Evolutionary conservation across 1,140 invertebrate genomes (phyloP).

Genomic region (Nasonia vitripennis): DNA sequence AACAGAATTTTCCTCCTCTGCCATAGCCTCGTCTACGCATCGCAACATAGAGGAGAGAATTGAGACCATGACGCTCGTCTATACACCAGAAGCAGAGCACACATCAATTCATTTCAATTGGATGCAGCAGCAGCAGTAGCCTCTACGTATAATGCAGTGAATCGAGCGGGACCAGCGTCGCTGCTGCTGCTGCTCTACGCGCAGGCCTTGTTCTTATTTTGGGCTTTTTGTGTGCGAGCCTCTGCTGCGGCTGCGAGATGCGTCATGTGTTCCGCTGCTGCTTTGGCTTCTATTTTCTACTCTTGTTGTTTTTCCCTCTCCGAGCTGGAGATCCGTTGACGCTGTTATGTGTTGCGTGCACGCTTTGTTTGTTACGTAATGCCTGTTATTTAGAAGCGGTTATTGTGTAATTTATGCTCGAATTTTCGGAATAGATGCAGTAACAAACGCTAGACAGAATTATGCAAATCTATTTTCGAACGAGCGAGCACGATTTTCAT

Average conservation of each 20-base stretch:
- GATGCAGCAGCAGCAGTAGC: not conserved
- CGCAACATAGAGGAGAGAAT: not conserved
- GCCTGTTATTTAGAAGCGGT: not conserved
- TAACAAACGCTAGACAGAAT: too few species aligned
- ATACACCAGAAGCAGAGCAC: slow-evolving; percentile 17
- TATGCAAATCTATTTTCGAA: not conserved
- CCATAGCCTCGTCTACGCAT: too few species aligned
- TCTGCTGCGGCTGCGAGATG: not conserved
- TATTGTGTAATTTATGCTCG: too few species aligned
- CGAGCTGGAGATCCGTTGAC: not conserved
- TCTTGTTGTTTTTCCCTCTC: not conserved
- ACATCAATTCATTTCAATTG: slow-evolving; percentile 36
- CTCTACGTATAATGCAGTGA: not conserved
- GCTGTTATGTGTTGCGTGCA: not conserved
- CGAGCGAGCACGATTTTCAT: not conserved
- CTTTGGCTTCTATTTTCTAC: slow-evolving; percentile 1
- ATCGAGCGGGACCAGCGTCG: not conserved
- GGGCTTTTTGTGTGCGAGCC: not conserved
- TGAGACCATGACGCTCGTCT: slow-evolving; percentile 3
- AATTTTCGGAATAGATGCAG: too few species aligned
- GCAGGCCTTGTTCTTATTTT: slow-evolving; percentile 31
- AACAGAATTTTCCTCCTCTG: not conserved
- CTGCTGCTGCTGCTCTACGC: slow-evolving; percentile 1
- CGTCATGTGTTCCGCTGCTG: not conserved
- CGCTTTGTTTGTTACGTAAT: not conserved